These are phyloP conservation scores for Oryctolagus cuniculus DNA, from an alignment of 2,113 vertebrate genomes.

Conservation along the genomic window mOryCun1.1 NC_091441.1:2860501-2861000, in stretches of 20 bases:
- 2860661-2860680: fast-evolving
- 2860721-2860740: too few species aligned
- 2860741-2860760: neutral
- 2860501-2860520: neutral
- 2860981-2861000: neutral
- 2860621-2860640: neutral
- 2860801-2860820: neutral
- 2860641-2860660: neutral
- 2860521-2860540: neutral
- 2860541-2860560: neutral
- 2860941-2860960: neutral
- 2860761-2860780: too few species aligned
- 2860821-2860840: neutral
- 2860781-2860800: neutral
- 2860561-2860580: neutral
- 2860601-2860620: fast-evolving
- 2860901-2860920: neutral
- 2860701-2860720: too few species aligned
- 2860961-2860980: neutral
- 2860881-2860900: neutral
- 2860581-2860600: neutral
- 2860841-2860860: neutral
- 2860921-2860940: fast-evolving
- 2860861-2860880: neutral
- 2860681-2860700: neutral